Percentiles rank a stretch among this genome's conserved stretches.
Conservation (phyloP, 1,140 invertebrate species). For the Drosophila quadrilineata region DNA sequence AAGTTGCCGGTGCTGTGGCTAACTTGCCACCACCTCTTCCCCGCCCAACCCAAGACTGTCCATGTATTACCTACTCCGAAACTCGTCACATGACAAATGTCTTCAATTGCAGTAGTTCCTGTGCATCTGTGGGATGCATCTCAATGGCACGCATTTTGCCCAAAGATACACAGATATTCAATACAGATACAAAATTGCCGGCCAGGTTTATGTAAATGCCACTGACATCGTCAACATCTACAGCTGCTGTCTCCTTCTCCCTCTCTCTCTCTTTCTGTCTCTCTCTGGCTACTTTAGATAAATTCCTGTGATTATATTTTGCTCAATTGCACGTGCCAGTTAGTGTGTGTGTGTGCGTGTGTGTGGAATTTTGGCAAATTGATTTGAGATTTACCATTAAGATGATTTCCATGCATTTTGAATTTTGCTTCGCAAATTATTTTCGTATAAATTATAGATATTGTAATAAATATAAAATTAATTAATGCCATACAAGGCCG, state of each 20-base stretch:
- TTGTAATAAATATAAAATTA: constrained; percentile 74
- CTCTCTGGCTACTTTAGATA: constrained; percentile 64
- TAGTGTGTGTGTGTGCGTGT: constrained; percentile 5
- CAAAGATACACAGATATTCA: constrained; percentile 28
- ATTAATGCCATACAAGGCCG: constrained; percentile 36
- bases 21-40: not conserved
- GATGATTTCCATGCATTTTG: constrained; percentile 53
- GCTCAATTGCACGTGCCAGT: constrained; percentile 68
- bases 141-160: constrained; percentile 20
- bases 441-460: constrained; percentile 71
- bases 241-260: too few relatives aligned
- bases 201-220: constrained; percentile 68
- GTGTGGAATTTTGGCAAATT: constrained; percentile 49
- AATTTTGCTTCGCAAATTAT: constrained; percentile 60
- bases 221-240: constrained; percentile 13
- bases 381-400: constrained; percentile 55
- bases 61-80: not conserved
- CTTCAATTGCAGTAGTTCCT: constrained; percentile 76
- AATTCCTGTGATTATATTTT: constrained; percentile 75
- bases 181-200: constrained; percentile 52
- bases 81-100: constrained; percentile 66
- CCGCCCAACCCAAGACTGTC: not conserved
- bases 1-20: constrained; percentile 50
- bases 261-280: too few relatives aligned
- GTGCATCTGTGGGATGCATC: constrained; percentile 65